Percentiles rank a stretch among this genome's conserved stretches.
Conservation (phyloP, 1,140 invertebrate genomes). For the Drosophila takahashii region DNA sequence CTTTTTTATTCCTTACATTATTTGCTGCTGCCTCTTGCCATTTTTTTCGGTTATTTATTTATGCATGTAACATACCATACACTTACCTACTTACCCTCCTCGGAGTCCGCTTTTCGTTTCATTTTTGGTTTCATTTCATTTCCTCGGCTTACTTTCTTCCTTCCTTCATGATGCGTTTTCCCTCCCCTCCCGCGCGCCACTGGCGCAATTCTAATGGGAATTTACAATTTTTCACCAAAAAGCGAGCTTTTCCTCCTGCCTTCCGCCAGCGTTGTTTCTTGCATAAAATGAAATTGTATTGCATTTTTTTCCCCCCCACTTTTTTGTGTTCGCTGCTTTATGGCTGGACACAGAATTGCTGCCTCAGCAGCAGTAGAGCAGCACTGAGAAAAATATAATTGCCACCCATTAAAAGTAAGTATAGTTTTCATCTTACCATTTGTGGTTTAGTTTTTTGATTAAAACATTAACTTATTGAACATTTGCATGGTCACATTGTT, state of each 20-base stretch:
- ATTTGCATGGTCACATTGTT: not conserved
- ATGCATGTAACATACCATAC: constrained; percentile 56
- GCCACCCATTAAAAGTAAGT: not conserved
- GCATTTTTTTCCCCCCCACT: constrained; percentile 45
- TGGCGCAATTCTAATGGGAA: constrained; percentile 77
- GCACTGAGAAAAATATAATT: constrained; percentile 2
- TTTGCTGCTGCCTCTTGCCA: constrained; percentile 42
- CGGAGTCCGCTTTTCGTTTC: constrained; percentile 37
- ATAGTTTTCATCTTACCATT: no score
- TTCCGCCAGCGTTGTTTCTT: constrained; percentile 62
- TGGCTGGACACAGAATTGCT: constrained; percentile 73
- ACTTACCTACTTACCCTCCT: constrained; percentile 66
- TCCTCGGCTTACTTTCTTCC: constrained; percentile 52
- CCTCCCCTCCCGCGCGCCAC: not conserved
- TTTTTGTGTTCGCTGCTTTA: constrained; percentile 61
- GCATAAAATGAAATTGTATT: constrained; percentile 82
- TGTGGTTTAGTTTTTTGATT: no score
- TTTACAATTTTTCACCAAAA: constrained; percentile 81
- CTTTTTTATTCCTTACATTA: constrained; percentile 43
- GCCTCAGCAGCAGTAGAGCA: constrained; percentile 61
- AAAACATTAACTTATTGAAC: no score
- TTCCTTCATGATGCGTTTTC: constrained; percentile 33
- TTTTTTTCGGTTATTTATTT: constrained; percentile 54
- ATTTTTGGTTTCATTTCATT: constrained; percentile 73
- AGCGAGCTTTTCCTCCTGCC: constrained; percentile 40